Evolutionary conservation across 92 coral and sea anemone genomes (phyloP).

Genomic region (Porites evermanni): DNA sequence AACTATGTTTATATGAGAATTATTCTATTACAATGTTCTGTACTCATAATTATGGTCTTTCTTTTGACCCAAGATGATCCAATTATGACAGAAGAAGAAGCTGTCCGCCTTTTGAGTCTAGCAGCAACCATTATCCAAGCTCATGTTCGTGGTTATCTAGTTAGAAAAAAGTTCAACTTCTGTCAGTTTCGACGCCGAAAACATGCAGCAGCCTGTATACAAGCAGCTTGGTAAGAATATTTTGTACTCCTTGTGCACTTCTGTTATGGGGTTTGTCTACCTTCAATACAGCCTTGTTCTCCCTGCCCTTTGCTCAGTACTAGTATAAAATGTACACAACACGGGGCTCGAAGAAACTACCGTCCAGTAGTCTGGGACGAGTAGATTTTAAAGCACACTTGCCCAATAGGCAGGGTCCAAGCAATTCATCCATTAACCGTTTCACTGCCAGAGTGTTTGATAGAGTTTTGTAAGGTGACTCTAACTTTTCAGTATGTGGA

Average conservation of each 20-base stretch:
- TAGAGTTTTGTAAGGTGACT: too few relatives aligned
- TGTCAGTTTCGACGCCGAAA: slow-evolving; percentile 72
- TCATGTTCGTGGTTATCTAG: slow-evolving; percentile 91
- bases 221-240: slow-evolving; percentile 86
- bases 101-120: slow-evolving; percentile 78
- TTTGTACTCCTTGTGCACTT: not conserved
- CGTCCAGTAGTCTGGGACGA: too few relatives aligned
- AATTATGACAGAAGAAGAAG: slow-evolving; percentile 96
- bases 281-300: not conserved
- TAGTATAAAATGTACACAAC: too few relatives aligned
- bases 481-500: too few relatives aligned
- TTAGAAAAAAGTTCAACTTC: slow-evolving; percentile 78
- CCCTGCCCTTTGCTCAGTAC: not conserved
- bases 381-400: too few relatives aligned
- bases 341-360: too few relatives aligned
- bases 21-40: too few relatives aligned
- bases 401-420: too few relatives aligned
- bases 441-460: too few relatives aligned
- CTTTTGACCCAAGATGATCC: slow-evolving; percentile 42
- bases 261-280: not conserved
- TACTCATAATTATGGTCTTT: too few relatives aligned
- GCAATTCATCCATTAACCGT: too few relatives aligned
- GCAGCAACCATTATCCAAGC: slow-evolving; percentile 96
- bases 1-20: too few relatives aligned
- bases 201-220: slow-evolving; percentile 85